Base-by-base conservation (phyloP, 2,113 vertebrate genomes). In the Ageneiosus marmoratus region DNA sequence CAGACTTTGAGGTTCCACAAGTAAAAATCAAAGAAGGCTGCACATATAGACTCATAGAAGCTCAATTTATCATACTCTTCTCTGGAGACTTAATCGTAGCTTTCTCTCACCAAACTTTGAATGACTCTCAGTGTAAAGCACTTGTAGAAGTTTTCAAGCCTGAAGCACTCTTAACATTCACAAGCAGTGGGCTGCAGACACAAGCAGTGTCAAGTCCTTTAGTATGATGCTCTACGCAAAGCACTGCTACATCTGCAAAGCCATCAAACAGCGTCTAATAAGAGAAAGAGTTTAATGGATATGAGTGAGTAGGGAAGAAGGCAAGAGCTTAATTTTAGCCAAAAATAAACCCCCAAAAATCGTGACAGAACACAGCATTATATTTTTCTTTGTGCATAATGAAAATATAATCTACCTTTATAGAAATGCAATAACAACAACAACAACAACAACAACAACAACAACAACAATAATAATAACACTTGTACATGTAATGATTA, bases 241-340 rank as follows among this genome's bases (percentile, higher is more conserved):
- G 81, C 84, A 89, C 89, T 91, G 89, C 89, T 94, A 93, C 91
- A 94, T 94, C 92, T 92, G 91, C 88, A 92, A 93, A 92, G 92
- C 90, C 92, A 41, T 41, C 37, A 92, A 93, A 93, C 91, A 90
- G 88, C 89, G 83, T 93, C 92, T 92, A 91, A 80, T 89, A 92
- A 93, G 58, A 63, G 92, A 93, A 84, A 90, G 50, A 83, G 87
- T 87, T 89, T 84, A 80, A 90, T 86, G 88, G 89, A 89, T 88
- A 87, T 87, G 89, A 93, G 85, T 91, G 91, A 91, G 90, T 84
- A 37, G 32, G 34, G 63, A 34, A 88, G 9, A 85, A 89, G 83
- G 84, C 83, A 77, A 82, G 88, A 88, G 91, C 86, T 85, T 87
- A 83, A 88, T 51, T 37, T 85, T 69, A n/a, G 5, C 37, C 37